These are phyloP conservation scores for Tribolium freemani DNA, from an alignment of 2,888 invertebrate genomes.

Conservation along the genomic window DNA sequence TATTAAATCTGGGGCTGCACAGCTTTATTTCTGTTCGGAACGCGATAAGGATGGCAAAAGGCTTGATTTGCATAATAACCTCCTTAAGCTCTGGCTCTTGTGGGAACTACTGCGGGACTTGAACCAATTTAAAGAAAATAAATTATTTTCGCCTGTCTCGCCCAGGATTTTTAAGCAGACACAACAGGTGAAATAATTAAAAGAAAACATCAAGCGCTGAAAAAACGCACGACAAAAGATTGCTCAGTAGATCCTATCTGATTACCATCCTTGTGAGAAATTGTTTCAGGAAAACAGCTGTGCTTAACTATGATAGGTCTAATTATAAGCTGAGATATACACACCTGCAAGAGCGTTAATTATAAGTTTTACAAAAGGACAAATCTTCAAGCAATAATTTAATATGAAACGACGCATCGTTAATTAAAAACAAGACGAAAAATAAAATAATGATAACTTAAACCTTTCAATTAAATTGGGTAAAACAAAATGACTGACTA, in stretches of 20 bases:
- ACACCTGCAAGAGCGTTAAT: constrained; percentile 19
- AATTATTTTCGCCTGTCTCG: constrained; percentile 32
- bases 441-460: not conserved
- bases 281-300: constrained; percentile 19
- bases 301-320: constrained; percentile 14
- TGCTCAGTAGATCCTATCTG: constrained; percentile 5
- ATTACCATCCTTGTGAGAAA: constrained; percentile 19
- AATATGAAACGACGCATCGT: not conserved
- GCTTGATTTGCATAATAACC: constrained; percentile 43
- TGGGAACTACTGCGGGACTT: constrained; percentile 27
- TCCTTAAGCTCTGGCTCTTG: constrained; percentile 39
- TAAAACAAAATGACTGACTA: constrained; percentile 18
- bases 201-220: constrained; percentile 7
- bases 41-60: constrained; percentile 41
- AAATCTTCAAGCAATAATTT: constrained; percentile 1
- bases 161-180: constrained; percentile 8
- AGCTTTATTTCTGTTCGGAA: constrained; percentile 41
- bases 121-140: constrained; percentile 40
- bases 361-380: constrained; percentile 20
- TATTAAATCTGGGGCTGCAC: constrained; percentile 29
- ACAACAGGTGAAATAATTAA: constrained; percentile 38
- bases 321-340: constrained; percentile 9
- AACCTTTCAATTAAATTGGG: constrained; percentile 12
- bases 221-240: not conserved
- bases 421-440: not conserved